A percentile compares a stretch with the other conserved stretches of the same genome.
phyloP scores from a whole-genome alignment of 2,888 invertebrate genomes.

The Cynaeus angustus region DNA sequence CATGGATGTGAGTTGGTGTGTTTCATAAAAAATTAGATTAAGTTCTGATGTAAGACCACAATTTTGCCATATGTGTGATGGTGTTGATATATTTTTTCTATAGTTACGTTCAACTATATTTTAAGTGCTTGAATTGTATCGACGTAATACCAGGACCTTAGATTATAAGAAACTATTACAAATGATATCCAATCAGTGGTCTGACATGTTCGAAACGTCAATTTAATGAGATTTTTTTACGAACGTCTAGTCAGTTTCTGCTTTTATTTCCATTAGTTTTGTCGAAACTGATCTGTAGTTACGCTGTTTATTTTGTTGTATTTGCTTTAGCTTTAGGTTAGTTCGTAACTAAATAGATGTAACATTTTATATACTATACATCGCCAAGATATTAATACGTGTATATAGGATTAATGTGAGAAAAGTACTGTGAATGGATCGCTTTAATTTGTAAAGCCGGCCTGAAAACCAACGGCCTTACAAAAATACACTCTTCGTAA shows the following conservation, averaged over 20 bases:
- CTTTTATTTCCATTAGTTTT: slow-evolving; percentile 30
- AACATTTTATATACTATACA: background rate
- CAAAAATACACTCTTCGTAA: slow-evolving; percentile 14
- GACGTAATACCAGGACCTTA: slow-evolving; percentile 46
- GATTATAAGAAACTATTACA: slow-evolving; percentile 30
- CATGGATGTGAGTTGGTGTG: slow-evolving; percentile 44
- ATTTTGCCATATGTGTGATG: slow-evolving; percentile 52
- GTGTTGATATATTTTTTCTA: slow-evolving; percentile 51
- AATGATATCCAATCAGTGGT: slow-evolving; percentile 24
- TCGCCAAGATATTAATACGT: slow-evolving; percentile 27
- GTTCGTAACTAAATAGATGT: background rate
- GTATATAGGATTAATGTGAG: slow-evolving; percentile 32
- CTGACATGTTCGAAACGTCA: slow-evolving; percentile 30
- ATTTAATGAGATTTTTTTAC: slow-evolving; percentile 48
- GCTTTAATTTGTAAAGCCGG: slow-evolving; percentile 31
- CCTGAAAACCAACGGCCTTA: slow-evolving; percentile 14
- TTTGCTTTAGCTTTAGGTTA: slow-evolving; percentile 23
- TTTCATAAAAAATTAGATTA: slow-evolving; percentile 40
- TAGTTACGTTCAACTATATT: slow-evolving; percentile 46
- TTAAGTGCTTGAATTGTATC: slow-evolving; percentile 50
- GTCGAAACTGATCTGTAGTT: slow-evolving; percentile 23
- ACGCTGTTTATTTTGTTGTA: slow-evolving; percentile 42
- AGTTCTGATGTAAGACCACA: slow-evolving; percentile 40
- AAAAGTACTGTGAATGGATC: slow-evolving; percentile 28
- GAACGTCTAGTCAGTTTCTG: slow-evolving; percentile 37